phyloP scores from a whole-genome alignment of 2,888 invertebrate species.

The Ichneumon xanthorius region DNA sequence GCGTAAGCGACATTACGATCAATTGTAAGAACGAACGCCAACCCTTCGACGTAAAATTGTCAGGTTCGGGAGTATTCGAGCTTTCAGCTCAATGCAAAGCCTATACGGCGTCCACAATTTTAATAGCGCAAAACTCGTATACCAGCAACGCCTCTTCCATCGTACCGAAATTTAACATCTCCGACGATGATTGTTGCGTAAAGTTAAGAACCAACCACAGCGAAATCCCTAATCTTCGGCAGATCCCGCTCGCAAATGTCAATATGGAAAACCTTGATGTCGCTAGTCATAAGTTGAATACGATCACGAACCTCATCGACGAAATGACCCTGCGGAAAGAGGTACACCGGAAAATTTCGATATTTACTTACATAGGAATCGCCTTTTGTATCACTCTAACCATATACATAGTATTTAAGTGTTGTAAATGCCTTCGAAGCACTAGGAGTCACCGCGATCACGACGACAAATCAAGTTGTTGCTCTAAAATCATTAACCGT shows the following conservation, averaged over 20 bases:
- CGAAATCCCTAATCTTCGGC: not conserved
- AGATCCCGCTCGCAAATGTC: constrained; percentile 29
- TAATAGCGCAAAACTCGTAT: not conserved
- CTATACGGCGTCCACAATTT: not conserved
- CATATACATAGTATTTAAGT: not conserved
- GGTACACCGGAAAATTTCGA: constrained; percentile 11
- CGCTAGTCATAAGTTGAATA: constrained; percentile 30
- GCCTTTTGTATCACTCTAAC: constrained; percentile 5
- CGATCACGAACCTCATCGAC: constrained; percentile 2
- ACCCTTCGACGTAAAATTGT: constrained; percentile 9
- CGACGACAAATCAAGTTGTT: not conserved
- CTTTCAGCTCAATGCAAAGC: constrained; percentile 5
- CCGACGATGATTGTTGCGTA: not conserved
- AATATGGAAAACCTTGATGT: constrained; percentile 32
- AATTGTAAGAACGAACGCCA: constrained; percentile 22
- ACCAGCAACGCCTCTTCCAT: not conserved
- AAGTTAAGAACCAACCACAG: not conserved
- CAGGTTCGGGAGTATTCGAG: not conserved
- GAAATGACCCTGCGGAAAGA: constrained; percentile 28
- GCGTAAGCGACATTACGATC: constrained; percentile 5
- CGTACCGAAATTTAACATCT: not conserved
- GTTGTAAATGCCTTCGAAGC: not conserved
- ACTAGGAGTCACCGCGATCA: not conserved
- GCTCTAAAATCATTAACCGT: not conserved
- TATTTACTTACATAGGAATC: constrained; percentile 23